Evolutionary conservation across 1,140 invertebrate genomes (phyloP).

Genomic region (Leptinotarsa defecta): DNA sequence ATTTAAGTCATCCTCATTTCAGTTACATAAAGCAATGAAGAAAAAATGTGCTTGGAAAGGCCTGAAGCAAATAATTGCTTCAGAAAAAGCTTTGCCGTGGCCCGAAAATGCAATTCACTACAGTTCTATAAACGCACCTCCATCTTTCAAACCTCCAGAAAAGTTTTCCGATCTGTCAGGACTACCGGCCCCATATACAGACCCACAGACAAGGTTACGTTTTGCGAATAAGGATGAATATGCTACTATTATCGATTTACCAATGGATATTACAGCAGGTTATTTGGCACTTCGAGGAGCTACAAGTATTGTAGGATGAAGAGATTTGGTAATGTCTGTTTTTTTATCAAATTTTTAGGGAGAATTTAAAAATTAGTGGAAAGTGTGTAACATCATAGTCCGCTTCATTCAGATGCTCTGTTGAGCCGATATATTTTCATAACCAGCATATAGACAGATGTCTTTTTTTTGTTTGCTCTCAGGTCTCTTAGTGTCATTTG

Average conservation of each 20-base stretch:
- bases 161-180: conserved; percentile 95
- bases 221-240: conserved; percentile 87
- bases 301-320: conserved; percentile 76
- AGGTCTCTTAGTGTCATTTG: no score
- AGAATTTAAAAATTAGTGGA: no score
- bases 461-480: no score
- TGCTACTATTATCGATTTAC: conserved; percentile 77
- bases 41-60: conserved; percentile 79
- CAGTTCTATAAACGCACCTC: conserved; percentile 85
- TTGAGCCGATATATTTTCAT: no score
- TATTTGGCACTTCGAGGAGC: conserved; percentile 85
- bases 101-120: conserved; percentile 70
- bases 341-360: no score
- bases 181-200: conserved; percentile 81
- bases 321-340: not conserved
- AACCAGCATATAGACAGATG: no score
- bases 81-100: conserved; percentile 74
- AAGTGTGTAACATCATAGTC: no score
- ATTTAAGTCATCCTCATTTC: conserved; percentile 51
- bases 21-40: conserved; percentile 54
- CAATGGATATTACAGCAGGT: conserved; percentile 88
- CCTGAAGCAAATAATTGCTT: conserved; percentile 76
- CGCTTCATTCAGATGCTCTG: no score
- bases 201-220: conserved; percentile 86
- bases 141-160: conserved; percentile 86